Conservation (phyloP, 2,888 invertebrate species). For the Pogonocherus hispidulus region DNA sequence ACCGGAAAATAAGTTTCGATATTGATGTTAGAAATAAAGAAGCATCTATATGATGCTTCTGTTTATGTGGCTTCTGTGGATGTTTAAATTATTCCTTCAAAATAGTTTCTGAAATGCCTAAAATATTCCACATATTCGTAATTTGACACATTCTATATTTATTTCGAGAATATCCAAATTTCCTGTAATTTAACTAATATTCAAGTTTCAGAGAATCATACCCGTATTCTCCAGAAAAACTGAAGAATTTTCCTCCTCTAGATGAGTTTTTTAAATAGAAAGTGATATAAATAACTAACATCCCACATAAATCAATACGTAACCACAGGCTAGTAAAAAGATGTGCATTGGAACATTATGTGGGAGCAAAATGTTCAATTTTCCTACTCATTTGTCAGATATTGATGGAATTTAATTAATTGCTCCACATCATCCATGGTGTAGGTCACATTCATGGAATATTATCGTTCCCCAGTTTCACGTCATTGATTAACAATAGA, state of each 20-base stretch:
- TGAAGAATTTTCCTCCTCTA: background rate
- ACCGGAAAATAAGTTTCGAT: too few species aligned
- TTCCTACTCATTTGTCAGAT: slow-evolving; percentile 4
- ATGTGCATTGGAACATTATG: background rate
- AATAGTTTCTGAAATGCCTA: too few species aligned
- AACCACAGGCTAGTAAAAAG: background rate
- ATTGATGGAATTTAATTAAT: slow-evolving; percentile 25
- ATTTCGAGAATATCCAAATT: too few species aligned
- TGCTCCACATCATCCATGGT: background rate
- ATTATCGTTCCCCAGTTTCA: background rate
- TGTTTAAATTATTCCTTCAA: too few species aligned
- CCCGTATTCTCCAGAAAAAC: too few species aligned
- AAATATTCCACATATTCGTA: too few species aligned
- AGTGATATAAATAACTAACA: background rate
- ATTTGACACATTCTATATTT: too few species aligned
- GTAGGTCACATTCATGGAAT: slow-evolving; percentile 3
- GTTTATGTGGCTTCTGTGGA: too few species aligned
- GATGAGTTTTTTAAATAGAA: background rate
- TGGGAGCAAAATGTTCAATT: slow-evolving; percentile 13
- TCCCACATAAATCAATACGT: background rate
- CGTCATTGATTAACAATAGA: slow-evolving; percentile 11
- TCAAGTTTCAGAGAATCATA: too few species aligned
- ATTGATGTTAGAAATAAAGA: too few species aligned
- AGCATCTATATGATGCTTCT: too few species aligned
- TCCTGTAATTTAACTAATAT: too few species aligned